Conservation (phyloP, 2,113 vertebrate genomes). For the Thermophis baileyi region DNA sequence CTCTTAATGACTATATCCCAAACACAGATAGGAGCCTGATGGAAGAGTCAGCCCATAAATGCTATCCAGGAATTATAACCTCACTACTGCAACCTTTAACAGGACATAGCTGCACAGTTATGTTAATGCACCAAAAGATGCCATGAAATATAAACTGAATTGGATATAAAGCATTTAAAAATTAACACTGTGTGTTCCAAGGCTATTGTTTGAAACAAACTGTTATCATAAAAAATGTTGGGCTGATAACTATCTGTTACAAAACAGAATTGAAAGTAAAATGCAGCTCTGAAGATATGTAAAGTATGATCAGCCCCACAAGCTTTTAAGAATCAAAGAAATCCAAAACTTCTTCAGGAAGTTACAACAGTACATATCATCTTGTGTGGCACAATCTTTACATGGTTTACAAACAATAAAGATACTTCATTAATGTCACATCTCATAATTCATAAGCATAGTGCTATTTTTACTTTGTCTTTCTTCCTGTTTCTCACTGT, state of each 20-base stretch:
- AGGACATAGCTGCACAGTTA: background rate
- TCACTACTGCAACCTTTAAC: background rate
- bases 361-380: background rate
- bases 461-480: background rate
- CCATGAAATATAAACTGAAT: background rate
- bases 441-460: background rate
- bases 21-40: background rate
- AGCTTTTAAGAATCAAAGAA: background rate
- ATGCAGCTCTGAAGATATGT: background rate
- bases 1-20: background rate
- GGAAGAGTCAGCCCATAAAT: background rate
- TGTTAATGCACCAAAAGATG: background rate
- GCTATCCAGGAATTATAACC: background rate
- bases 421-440: background rate
- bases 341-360: background rate
- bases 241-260: background rate
- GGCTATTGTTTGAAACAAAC: background rate
- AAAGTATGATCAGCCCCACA: background rate
- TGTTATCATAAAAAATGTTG: background rate
- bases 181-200: background rate
- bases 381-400: background rate
- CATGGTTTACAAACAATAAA: background rate
- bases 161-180: background rate
- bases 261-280: background rate
- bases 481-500: background rate